Base-by-base conservation (phyloP, 2,888 invertebrate genomes). In the Macrophya alboannulata region DNA sequence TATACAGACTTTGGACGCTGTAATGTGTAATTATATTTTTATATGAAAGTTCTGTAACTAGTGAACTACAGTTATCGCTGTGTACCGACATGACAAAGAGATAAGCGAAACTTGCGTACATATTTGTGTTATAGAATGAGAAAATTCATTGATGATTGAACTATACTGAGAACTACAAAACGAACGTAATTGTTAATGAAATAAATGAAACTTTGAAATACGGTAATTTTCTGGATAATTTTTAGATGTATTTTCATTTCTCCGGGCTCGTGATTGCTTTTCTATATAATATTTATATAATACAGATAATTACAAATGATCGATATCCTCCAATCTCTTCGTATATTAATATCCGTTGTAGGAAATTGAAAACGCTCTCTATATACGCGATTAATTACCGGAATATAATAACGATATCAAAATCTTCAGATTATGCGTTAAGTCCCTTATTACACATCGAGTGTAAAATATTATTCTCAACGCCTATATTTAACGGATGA, bases 401-500 rank as follows among this genome's bases (percentile, higher is more conserved):
- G 10, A 31, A 31, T 31, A 12, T 62, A 62, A 62, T 62, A 62
- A 62, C 62, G 21, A 62, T 25, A 62, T 62, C 12, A 21, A 25
- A 62, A 62, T 62, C 25, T 25, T 25, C 4, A 21, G 62, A 62
- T 62, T 25, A 62, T 62, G 21, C 21, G 21, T 21, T 51, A 51
- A 5, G n/a, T 55, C 55, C n/a, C 55, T 25, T 4, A 25, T 62
- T 62, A 10, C 4, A 25, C 12, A 62, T 12, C 25, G 55, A 55
- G 1, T 55, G 71, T 45, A 12, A 45, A 45, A 45, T 45, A 74
- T 25, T 74, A 21, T 45, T 74, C 25, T 15, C 12, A 74, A 21
- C 45, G 21, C 4, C 12, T 43, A 74, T 21, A 74, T 74, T 74
- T 43, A 74, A n/a, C n/a, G 72, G 10, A 74, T 45, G 45, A 74